A percentile compares a stretch with the other conserved stretches of the same genome.
Conservation (phyloP, 23 tunicate genomes). For the Trididemnum nubilum region DNA sequence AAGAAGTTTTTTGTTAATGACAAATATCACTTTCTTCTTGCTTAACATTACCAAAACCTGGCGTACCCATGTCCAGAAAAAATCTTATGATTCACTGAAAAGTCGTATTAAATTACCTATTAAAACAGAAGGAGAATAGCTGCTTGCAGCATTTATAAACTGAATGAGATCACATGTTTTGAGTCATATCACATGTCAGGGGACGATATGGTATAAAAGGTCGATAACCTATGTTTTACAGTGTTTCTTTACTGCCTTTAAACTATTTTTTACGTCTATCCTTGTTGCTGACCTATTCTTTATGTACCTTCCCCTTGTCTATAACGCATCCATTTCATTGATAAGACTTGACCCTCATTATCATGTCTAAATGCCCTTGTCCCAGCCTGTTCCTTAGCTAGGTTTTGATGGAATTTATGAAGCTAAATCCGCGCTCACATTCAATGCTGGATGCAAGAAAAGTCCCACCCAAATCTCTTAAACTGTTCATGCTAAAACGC, state of each 20-base stretch:
- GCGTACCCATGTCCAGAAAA: too few species aligned
- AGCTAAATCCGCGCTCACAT: slow-evolving; percentile 21
- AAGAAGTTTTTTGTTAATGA: too few species aligned
- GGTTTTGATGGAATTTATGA: slow-evolving; percentile 16
- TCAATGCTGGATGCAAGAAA: slow-evolving; percentile 24
- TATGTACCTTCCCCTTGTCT: slow-evolving; percentile 5
- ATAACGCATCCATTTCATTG: slow-evolving; percentile 19
- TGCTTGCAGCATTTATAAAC: too few species aligned
- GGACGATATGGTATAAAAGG: slow-evolving; percentile 24
- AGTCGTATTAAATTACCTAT: too few species aligned
- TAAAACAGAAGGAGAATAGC: too few species aligned
- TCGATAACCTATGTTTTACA: slow-evolving; percentile 23
- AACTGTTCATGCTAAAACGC: slow-evolving; percentile 21
- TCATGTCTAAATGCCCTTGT: slow-evolving; percentile 18
- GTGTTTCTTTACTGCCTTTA: slow-evolving; percentile 16
- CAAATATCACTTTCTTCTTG: too few species aligned
- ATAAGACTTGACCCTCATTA: slow-evolving; percentile 26
- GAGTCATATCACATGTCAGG: slow-evolving; percentile 13
- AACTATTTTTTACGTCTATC: slow-evolving; percentile 15
- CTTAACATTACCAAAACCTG: too few species aligned
- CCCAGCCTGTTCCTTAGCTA: slow-evolving; percentile 20
- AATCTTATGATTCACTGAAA: too few species aligned
- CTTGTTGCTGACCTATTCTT: slow-evolving; percentile 21
- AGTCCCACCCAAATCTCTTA: slow-evolving; percentile 18
- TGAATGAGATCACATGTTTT: slow-evolving; percentile 15